Evolutionary conservation across 2,888 invertebrate genomes (phyloP).

Genomic region (Ischnura elegans): DNA sequence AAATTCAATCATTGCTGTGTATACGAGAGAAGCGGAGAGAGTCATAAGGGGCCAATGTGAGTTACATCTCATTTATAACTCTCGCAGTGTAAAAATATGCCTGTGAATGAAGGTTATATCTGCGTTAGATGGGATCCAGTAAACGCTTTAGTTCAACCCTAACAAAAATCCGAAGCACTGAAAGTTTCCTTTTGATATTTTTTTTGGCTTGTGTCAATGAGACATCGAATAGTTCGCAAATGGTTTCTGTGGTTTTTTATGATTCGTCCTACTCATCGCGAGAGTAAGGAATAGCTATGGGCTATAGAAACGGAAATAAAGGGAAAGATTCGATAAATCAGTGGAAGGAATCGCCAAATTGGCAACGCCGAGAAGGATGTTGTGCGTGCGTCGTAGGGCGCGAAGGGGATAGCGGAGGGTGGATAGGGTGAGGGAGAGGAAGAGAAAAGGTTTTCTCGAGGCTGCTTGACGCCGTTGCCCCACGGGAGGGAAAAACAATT

Average conservation of each 20-base stretch:
- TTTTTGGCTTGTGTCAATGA: neutral
- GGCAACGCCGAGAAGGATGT: neutral
- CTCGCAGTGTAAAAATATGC: too few species aligned
- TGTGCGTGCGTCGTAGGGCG: neutral
- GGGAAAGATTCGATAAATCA: neutral
- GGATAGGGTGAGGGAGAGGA: neutral
- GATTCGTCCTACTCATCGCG: neutral
- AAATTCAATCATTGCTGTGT: too few species aligned
- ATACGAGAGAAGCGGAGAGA: too few species aligned
- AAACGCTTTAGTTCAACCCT: neutral
- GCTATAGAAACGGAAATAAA: neutral
- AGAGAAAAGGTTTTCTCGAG: constrained; percentile 12
- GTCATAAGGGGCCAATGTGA: too few species aligned
- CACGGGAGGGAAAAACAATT: constrained; percentile 56
- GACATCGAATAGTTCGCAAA: neutral
- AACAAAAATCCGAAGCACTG: neutral
- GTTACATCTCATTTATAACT: too few species aligned
- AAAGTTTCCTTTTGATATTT: neutral
- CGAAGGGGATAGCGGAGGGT: neutral
- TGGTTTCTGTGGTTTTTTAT: neutral
- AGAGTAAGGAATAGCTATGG: neutral
- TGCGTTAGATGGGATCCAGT: neutral
- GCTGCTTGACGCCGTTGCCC: constrained; percentile 11
- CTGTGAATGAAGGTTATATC: too few species aligned
- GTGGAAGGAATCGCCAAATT: neutral